Evolutionary conservation across 2,113 vertebrate species (phyloP), one percentile per base, ranked within the genome.

Genomic region (Cyphomyrus discorhynchus): DNA sequence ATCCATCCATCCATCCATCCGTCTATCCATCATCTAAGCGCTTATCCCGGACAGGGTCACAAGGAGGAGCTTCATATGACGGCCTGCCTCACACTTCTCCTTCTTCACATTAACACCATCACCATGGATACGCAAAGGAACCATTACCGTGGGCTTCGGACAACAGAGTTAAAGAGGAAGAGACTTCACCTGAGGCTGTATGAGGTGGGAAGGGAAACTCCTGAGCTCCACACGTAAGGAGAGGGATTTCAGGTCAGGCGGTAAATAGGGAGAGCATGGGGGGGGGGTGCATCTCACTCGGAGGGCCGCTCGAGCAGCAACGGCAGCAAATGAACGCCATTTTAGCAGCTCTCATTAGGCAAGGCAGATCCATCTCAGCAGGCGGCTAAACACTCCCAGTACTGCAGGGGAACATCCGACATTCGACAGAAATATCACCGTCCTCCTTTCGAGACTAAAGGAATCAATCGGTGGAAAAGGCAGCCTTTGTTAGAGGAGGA

Each of bases 341-440:
- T 74, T 66, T 56, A 49, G 53, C 21, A 31, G 46, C 89, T 86
- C 49, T 87, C 84, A 85, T 85, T 83, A 62, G 49, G 24, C 80
- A 27, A 58, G 39, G 52, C 35, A 42, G 19, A 21, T 46, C 35
- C 24, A 39, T 58, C n/a, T 52, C 45, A 46, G 19, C 6, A 11
- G 8, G 62, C 82, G 3, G 21, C 10, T 3, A n/a, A 84, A 89
- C 39, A 35, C 50, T 53, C 24, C 21, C 42, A 47, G 80, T 21
- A 27, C 56, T 45, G 89, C n/a, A 47, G 70, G n/a, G 27, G 6
- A 45, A n/a, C 27, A 66, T 49, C 49, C 35, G 62, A 90, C 84
- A 87, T 87, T 70, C 47, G 82, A 90, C 82, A 70, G 56, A 74
- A 86, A 86, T 56, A 70, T 52, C 70, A 74, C 89, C 46, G 15